Evolutionary conservation across 2,797 vertebrate genomes (phyloP), one percentile per base, ranked within the genome.

Genomic region (Artibeus jamaicensis): DNA sequence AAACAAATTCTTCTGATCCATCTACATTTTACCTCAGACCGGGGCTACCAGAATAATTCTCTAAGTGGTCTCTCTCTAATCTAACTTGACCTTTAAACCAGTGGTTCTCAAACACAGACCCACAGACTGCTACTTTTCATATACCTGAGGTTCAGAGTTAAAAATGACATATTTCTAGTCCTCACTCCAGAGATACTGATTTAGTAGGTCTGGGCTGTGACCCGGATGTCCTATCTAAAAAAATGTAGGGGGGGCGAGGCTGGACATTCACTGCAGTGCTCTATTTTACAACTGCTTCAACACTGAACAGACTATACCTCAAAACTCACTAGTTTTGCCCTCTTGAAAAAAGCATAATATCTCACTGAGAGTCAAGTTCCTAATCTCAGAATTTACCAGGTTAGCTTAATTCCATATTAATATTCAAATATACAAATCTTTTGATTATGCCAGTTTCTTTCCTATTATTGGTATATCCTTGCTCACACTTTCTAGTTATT

Each of bases 111-210:
- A 94, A 93, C n/a, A 84, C 0, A 91, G n/a, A 94, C 50, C 9
- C 34, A 93, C 9, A 50, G 86, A 91, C 37, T 96, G 67, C 71
- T 87, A 46, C 24, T 87, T 95, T 93, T 94, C 68, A 87, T 70
- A 53, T 11, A 87, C 0, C 34, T 29, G 44, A 10, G 21, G 24
- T 48, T 78, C 15, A 18, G 26, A 68, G 6, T 42, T 42, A 76
- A 48, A 96, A 94, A 85, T 19, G 39, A 84, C 9, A 79, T 42
- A 89, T 70, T 55, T 26, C 11, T 90, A 59, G 37, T 55, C 53
- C 37, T 85, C 12, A 84, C 39, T 4, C 26, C 55, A 70, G 32
- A 92, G 48, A 79, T 94, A 79, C 46, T 89, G 76, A 90, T 90
- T 79, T 79, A 90, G 29, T 24, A 68, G 10, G 37, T 83, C 39